Base-by-base conservation (phyloP, 2,888 invertebrate genomes). In the Zaprionus lineosus region DNA sequence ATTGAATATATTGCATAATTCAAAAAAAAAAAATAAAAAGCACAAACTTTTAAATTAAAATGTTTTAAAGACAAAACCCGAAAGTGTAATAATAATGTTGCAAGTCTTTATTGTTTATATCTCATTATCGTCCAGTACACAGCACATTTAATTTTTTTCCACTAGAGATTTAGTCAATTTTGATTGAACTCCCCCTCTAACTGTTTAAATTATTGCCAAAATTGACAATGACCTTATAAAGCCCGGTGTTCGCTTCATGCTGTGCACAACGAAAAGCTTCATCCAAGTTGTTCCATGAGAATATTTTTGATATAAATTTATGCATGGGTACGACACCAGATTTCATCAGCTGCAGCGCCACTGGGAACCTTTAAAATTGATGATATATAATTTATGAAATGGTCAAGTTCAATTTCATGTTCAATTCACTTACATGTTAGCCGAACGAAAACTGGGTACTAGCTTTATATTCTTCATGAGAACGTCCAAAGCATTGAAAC, bases 381-480 rank as follows among this genome's bases (percentile, higher is more conserved):
- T 0, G 0, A 41, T 36, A 11, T n/a, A 15, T 31, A 4, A 28
- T 36, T 3, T 8, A 6, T 18, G 9, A 6, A 7, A 3, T 2
- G 1, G 8, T 1, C 6, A 12, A 6, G 1, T 1, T 5, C 5
- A 3, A n/a, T 26, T 19, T 18, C n/a, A n/a, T 12, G 12, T 28
- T 0, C 8, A 31, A 2, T 24, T 16, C 11, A 59, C 78, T 69
- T 53, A 88, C 89, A 88, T 88, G 37, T 88, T 88, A 8, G 75
- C 78, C 2, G 86, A 86, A 0, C 88, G 81, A 58, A 87, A 88
- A 34, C 88, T 88, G 2, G 88, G 83, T 26, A 82, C 47, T 2
- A 88, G 51, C 3, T 63, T 68, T 4, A 89, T 76, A 50, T 88
- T 88, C 40, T 89, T 89, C 84, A 86, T 87, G 0, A 89, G 55